Evolutionary conservation across 2,113 vertebrate genomes (phyloP), one percentile per base, ranked within the genome.

Genomic region (Gymnocephalus cernua): DNA sequence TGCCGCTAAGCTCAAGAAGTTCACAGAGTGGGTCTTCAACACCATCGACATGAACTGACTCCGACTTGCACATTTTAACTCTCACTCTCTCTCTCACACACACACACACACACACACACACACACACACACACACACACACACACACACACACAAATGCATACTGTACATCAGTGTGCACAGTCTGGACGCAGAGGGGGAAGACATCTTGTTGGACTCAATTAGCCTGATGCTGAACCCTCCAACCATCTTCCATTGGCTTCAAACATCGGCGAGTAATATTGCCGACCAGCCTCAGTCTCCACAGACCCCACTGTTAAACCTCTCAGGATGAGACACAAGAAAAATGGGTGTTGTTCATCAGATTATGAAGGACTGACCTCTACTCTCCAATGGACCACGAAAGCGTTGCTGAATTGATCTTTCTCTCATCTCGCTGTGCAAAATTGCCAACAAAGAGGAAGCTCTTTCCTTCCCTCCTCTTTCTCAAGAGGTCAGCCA

Each of bases 11-110:
- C 96, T 99, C 84, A 99, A 99, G 95, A 99, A 99, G 91, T 99
- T 99, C 95, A 99, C 98, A 0, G 98, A 99, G 77, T 99, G 98
- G 98, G 98, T 99, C 93, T 99, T 99, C 94, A 99, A 99, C 92
- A 99, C 98, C 86, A 99, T 99, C 61, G 98, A 99, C 94, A 98
- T 99, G 97, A 99, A 97, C 95, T 99, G 96, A 97, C 83, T 6
- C 65, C 10, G 16, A 10, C 59, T 35, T 2, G 25, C 68, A 35
- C 51, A 4, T 35, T 67, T 75, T 2, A 23, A 41, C 66, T 41
- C 32, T 5, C 32, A 6, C 32, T 6, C 32, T 32, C 32, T 6
- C 32, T 6, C 70, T 11, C 38, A 11, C 38, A 41, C 10, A 3
- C 38, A 11, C 38, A 11, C 62, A 13, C 70, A 11, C 38, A 41